Evolutionary conservation across 2,113 vertebrate species (phyloP), one percentile per base, ranked within the genome.

Genomic region (Limanda limanda): DNA sequence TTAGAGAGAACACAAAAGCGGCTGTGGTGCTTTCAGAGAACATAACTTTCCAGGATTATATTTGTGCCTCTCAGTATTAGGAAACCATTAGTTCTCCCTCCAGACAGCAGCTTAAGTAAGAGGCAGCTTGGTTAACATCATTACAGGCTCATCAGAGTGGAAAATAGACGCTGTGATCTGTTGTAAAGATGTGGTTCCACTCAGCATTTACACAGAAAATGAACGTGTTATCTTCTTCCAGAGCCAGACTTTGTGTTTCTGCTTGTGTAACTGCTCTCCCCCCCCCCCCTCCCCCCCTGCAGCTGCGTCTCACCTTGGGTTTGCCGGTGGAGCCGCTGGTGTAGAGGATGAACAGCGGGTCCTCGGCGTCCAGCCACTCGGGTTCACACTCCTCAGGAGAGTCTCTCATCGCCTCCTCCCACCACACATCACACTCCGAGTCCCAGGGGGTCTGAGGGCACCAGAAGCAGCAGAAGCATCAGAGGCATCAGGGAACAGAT

Each of bases 261-360:
- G 20, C 45, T 10, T 17, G 18, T 54, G 13, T 67, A 35, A 11
- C 37, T 40, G 37, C 37, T 1, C 37, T 2, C 27, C 27, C 27
- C 27, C 27, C 27, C 27, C 27, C 40, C 10, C 40, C 40, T 15
- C n/a, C n/a, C n/a, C 37, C 10, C 40, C 40, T 15, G 20, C 24
- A 20, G 6, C 10, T 21, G n/a, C 10, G 47, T 24, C 74, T 81
- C 88, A 91, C 95, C 92, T 96, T 96, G 47, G 95, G 95, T 86
- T 96, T 96, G 21, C 95, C 95, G 0, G 95, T 96, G 72, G 95
- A 96, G 68, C 95, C 95, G 21, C 95, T 96, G 68, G 95, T 96
- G 83, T 96, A 94, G 21, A 96, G 94, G 61, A 96, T 94, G 67
- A 96, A 96, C n/a, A 96, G 93, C 0, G 94, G 95, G 75, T 96